Evolutionary conservation across 2,113 vertebrate genomes (phyloP), one percentile per base, ranked within the genome.

Genomic region (Harpagus bidentatus): DNA sequence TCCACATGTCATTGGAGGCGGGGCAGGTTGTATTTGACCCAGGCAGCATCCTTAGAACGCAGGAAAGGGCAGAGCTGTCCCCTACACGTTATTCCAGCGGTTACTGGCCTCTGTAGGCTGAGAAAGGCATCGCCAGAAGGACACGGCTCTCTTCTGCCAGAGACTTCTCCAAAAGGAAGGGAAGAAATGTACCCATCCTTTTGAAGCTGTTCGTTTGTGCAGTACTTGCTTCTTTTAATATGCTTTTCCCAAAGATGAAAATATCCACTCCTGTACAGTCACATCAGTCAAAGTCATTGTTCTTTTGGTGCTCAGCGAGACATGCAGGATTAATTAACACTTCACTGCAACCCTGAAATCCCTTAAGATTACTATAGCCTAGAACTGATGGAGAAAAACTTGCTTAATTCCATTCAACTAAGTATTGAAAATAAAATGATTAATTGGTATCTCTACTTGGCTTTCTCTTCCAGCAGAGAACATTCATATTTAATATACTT

Each of bases 1-100:
- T 76, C 53, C 31, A 2, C 8, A 9, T 22, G 17, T 17, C 0
- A 0, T 3, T 47, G 50, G 8, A 70, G 11, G 2, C 16, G 7
- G 3, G 14, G 43, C 3, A 80, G 47, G 6, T 18, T 67, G 26
- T 21, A 16, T 56, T 62, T 36, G 21, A 32, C 9, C 5, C n/a
- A 38, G 47, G 6, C 26, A 38, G 13, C 62, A 52, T 16, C 52
- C 28, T n/a, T 8, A 43, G 9, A 50, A 10, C 4, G 21, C 26
- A n/a, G 29, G 7, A 59, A 80, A 8, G 16, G 32, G 22, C 29
- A 66, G 15, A 76, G 5, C 29, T 0, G 0, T 18, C 22, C 29
- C 21, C 29, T 38, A 43, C 26, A 42, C 9, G 4, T 50, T 40
- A 38, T 26, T 38, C 17, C 26, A 21, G 34, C 0, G 0, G 4